These are phyloP conservation scores for Sialia sialis DNA, from an alignment of 2,113 vertebrate species.

Conservation along the genomic window DNA sequence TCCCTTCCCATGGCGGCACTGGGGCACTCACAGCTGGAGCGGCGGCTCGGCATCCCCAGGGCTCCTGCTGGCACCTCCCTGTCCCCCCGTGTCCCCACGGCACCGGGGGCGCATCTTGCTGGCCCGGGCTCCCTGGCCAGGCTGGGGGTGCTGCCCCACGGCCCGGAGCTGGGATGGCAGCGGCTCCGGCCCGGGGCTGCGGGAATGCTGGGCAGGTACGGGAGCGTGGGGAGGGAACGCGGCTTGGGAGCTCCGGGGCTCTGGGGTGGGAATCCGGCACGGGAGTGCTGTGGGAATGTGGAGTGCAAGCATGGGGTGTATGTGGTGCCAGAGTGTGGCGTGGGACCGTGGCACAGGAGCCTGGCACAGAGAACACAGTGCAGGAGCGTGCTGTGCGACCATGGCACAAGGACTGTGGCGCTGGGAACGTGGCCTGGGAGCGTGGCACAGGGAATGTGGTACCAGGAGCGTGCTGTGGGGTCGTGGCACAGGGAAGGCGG, in stretches of 20 bases:
- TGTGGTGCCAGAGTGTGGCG: background rate
- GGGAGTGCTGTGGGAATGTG: fast-evolving
- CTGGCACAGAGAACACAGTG: too few relatives aligned
- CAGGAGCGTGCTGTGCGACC: fast-evolving
- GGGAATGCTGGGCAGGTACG: fast-evolving
- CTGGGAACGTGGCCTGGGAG: fast-evolving
- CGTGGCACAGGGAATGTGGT: fast-evolving
- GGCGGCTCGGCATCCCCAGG: fast-evolving
- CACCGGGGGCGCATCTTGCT: fast-evolving
- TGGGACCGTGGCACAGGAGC: fast-evolving
- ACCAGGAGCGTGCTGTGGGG: fast-evolving
- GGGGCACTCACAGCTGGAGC: background rate
- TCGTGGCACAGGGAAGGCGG: background rate
- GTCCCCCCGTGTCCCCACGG: fast-evolving
- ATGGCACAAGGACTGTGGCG: background rate
- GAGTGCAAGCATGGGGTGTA: background rate
- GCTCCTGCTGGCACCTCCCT: background rate
- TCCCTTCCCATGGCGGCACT: fast-evolving
- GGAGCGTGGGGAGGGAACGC: fast-evolving
- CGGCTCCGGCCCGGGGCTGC: background rate
- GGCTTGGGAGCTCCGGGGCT: background rate
- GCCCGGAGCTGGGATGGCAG: background rate
- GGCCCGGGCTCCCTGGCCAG: fast-evolving
- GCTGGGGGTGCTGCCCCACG: background rate
- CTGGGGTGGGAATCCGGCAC: fast-evolving